A percentile compares a stretch with the other conserved stretches of the same genome.
These are phyloP conservation scores for Agriopis aurantiaria DNA, from an alignment of 2,888 invertebrate genomes.

Conservation along the genomic window DNA sequence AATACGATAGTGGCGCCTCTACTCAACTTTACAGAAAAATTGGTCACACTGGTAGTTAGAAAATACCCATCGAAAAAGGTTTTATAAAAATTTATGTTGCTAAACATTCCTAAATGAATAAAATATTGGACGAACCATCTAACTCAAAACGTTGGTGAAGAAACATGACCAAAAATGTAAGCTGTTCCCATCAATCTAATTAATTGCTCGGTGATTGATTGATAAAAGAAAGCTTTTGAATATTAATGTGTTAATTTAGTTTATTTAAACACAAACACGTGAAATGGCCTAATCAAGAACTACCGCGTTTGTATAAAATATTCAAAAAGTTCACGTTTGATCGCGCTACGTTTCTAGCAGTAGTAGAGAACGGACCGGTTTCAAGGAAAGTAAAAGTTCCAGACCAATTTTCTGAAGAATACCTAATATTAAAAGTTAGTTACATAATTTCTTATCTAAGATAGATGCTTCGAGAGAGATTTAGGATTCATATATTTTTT, in stretches of 20 bases:
- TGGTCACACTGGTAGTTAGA: too few species aligned
- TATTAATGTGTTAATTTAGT: slow-evolving; percentile 25
- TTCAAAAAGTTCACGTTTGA: slow-evolving; percentile 11
- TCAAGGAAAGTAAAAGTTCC: slow-evolving; percentile 45
- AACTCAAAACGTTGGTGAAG: neutral
- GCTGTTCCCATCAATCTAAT: slow-evolving; percentile 18
- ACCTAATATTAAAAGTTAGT: neutral
- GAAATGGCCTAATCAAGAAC: slow-evolving; percentile 16
- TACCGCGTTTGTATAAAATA: slow-evolving; percentile 10
- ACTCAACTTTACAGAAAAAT: too few species aligned
- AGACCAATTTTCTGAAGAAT: slow-evolving; percentile 28
- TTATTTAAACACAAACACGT: slow-evolving; percentile 1
- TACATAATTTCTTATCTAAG: neutral
- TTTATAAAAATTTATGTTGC: too few species aligned
- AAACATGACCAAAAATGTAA: slow-evolving; percentile 16
- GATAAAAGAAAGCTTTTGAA: slow-evolving; percentile 32
- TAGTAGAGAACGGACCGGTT: slow-evolving; percentile 43
- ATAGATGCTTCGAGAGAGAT: neutral
- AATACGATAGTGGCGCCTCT: too few species aligned
- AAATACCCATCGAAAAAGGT: too few species aligned
- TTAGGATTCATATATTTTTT: neutral
- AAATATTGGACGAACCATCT: too few species aligned
- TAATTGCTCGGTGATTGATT: slow-evolving; percentile 24
- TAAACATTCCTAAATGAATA: too few species aligned
- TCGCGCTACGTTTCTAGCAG: slow-evolving; percentile 24